Percentiles rank a stretch among this genome's conserved stretches.
Conservation (phyloP, 1,140 invertebrate species). For the Yoshiicerus persimilis region DNA sequence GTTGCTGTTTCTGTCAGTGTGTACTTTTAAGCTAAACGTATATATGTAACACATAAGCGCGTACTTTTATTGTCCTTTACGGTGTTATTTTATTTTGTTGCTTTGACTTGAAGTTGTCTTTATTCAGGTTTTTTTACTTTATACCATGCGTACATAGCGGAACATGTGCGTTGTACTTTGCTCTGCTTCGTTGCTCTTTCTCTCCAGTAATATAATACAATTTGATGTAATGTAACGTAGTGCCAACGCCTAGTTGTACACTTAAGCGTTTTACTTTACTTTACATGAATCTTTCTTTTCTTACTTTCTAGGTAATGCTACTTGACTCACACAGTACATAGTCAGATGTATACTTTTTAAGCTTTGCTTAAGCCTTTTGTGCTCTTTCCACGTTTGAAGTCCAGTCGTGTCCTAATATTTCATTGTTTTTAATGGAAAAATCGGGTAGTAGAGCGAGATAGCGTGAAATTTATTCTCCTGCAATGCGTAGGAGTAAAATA, state of each 20-base stretch:
- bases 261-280: not conserved
- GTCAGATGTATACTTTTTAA: not conserved
- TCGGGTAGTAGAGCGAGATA: not conserved
- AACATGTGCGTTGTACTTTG: not conserved
- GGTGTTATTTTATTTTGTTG: slow-evolving; percentile 2
- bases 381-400: not conserved
- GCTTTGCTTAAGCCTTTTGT: not conserved
- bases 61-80: not conserved
- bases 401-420: slow-evolving; percentile 3
- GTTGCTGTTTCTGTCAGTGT: not conserved
- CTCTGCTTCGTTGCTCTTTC: not conserved
- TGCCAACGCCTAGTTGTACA: not conserved
- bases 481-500: not conserved
- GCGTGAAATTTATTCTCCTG: slow-evolving; percentile 19
- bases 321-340: not conserved
- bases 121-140: not conserved
- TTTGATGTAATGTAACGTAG: not conserved
- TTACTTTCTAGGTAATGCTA: not conserved
- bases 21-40: not conserved
- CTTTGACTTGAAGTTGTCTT: not conserved
- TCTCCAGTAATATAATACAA: not conserved
- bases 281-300: not conserved
- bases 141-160: not conserved
- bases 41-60: not conserved
- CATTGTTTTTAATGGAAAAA: slow-evolving; percentile 29